Evolutionary conservation across 2,888 invertebrate species (phyloP).

Genomic region (Tetramorium bicarinatum): DNA sequence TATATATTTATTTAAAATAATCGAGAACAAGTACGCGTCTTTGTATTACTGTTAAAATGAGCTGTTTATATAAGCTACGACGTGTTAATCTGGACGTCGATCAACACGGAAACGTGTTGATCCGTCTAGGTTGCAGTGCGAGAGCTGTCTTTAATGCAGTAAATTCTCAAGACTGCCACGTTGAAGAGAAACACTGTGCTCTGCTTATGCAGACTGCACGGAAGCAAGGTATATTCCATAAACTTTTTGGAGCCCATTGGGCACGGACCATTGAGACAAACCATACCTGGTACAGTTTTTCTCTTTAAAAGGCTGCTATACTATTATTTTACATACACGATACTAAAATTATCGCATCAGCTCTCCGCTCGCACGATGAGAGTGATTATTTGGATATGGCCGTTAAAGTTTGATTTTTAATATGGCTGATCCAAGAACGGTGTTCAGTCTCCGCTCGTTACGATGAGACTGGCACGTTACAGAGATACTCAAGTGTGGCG

Average conservation of each 20-base stretch:
- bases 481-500: slow-evolving; percentile 62
- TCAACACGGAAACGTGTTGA: slow-evolving; percentile 76
- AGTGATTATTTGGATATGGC: slow-evolving; percentile 81
- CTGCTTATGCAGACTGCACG: slow-evolving; percentile 87
- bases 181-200: slow-evolving; percentile 89
- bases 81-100: slow-evolving; percentile 66
- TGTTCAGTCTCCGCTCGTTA: slow-evolving; percentile 84
- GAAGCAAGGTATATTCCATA: slow-evolving; percentile 92
- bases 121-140: slow-evolving; percentile 79
- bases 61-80: slow-evolving; percentile 60
- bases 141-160: slow-evolving; percentile 86
- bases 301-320: background rate
- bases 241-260: slow-evolving; percentile 91
- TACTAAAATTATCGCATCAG: slow-evolving; percentile 72
- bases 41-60: background rate
- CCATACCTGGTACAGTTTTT: slow-evolving; percentile 90
- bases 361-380: slow-evolving; percentile 86
- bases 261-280: slow-evolving; percentile 90
- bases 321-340: slow-evolving; percentile 1
- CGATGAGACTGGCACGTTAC: slow-evolving; percentile 84
- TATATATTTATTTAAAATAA: background rate
- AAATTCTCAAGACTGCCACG: slow-evolving; percentile 88
- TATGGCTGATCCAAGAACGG: slow-evolving; percentile 80
- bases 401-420: slow-evolving; percentile 64
- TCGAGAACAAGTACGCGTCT: background rate